Evolutionary conservation across 2,888 invertebrate species (phyloP).

Genomic region (Hirtodrosophila cameraria): DNA sequence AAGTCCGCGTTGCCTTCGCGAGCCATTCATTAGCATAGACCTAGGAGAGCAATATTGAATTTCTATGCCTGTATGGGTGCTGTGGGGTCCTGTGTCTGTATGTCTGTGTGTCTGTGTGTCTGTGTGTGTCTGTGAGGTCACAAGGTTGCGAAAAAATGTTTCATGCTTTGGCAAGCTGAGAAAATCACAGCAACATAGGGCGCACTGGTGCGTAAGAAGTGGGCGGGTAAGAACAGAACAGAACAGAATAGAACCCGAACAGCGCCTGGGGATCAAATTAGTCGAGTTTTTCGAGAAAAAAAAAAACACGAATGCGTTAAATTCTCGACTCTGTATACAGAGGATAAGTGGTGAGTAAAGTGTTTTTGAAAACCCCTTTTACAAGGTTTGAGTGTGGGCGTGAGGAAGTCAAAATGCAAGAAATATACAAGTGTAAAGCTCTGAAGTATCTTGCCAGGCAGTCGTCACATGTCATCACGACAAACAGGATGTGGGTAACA

Average conservation of each 20-base stretch:
- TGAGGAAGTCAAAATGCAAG: slow-evolving; percentile 15
- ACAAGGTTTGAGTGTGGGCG: slow-evolving; percentile 6
- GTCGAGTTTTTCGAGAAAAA: slow-evolving; percentile 59
- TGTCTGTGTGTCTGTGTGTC: slow-evolving; percentile 4
- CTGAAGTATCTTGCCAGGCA: slow-evolving; percentile 38
- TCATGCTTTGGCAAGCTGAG: slow-evolving; percentile 57
- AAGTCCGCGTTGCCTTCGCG: slow-evolving; percentile 35
- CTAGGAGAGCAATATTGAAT: slow-evolving; percentile 74
- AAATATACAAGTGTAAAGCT: slow-evolving; percentile 29
- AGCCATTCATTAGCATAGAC: slow-evolving; percentile 74
- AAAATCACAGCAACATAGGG: slow-evolving; percentile 52
- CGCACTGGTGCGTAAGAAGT: slow-evolving; percentile 32
- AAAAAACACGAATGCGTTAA: slow-evolving; percentile 70
- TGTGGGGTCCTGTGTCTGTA: slow-evolving; percentile 4
- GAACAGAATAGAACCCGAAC: slow-evolving; percentile 57
- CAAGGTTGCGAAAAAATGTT: slow-evolving; percentile 74
- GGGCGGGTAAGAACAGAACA: slow-evolving; percentile 6
- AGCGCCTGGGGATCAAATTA: slow-evolving; percentile 75
- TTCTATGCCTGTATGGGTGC: slow-evolving; percentile 58
- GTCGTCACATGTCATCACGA: slow-evolving; percentile 59
- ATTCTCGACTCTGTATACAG: slow-evolving; percentile 51
- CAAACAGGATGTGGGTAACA: slow-evolving; percentile 43
- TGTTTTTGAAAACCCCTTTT: slow-evolving; percentile 46
- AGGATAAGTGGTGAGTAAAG: slow-evolving; percentile 58
- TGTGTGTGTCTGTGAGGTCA: slow-evolving; percentile 41